Evolutionary conservation across 2,113 vertebrate genomes (phyloP).

Genomic region (Hemibagrus wyckioides): DNA sequence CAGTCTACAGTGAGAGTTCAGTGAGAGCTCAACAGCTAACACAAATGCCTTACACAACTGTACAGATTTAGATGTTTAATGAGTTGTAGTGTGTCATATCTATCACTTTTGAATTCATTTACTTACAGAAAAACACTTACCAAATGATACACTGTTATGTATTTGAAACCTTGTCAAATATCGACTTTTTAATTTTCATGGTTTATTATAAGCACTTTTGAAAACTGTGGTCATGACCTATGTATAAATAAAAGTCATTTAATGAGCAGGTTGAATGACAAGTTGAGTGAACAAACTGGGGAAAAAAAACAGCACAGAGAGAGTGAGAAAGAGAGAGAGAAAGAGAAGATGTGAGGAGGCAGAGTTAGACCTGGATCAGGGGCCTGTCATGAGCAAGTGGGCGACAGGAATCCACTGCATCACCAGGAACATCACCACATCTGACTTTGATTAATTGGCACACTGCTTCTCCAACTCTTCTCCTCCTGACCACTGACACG

Average conservation of each 20-base stretch:
- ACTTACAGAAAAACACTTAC: not conserved
- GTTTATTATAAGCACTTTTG: slow-evolving; percentile 10
- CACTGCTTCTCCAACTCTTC: slow-evolving; percentile 74
- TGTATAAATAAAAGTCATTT: slow-evolving; percentile 24
- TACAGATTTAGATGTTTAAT: not conserved
- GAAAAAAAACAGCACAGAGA: slow-evolving; percentile 8
- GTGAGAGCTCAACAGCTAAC: too few species aligned
- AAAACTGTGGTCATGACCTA: not conserved
- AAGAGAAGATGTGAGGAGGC: slow-evolving; percentile 39
- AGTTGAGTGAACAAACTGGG: not conserved
- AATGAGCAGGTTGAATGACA: slow-evolving; percentile 25
- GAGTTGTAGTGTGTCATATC: not conserved
- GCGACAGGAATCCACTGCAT: slow-evolving; percentile 88
- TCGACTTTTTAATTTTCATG: not conserved
- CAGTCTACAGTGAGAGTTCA: too few species aligned
- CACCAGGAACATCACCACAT: slow-evolving; percentile 92
- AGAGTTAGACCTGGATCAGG: slow-evolving; percentile 72
- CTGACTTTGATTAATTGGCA: slow-evolving; percentile 99
- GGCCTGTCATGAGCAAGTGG: slow-evolving; percentile 33
- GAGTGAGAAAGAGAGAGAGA: slow-evolving; percentile 78
- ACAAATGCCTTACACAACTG: not conserved
- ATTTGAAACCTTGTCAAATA: not conserved
- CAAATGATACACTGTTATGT: not conserved
- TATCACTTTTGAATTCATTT: not conserved
- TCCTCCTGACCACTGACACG: slow-evolving; percentile 87